Base-by-base conservation (phyloP, 2,888 invertebrate genomes). In the Campoplex capitator region DNA sequence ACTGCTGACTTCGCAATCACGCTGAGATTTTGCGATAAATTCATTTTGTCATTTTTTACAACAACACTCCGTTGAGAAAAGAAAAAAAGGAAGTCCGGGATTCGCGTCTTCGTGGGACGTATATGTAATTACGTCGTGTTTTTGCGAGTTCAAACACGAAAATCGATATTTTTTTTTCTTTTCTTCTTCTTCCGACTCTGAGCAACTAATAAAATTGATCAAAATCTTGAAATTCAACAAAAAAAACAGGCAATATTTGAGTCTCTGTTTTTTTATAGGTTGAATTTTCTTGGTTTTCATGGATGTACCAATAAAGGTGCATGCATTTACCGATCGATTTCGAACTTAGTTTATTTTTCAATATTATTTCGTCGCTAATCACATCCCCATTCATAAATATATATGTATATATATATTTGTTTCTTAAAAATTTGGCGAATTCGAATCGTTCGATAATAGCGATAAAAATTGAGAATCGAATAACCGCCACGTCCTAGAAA, bases 1-100 rank as follows among this genome's bases (percentile, higher is more conserved):
- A 70, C 62, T 70, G 82, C 81, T 78, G 78, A 51, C 51, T 11
- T 32, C 54, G 62, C 68, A 62, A 80, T 48, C 32, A 45, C 28
- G 28, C 16, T 28, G 48, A 35, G 51, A 54, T 74, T 74, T 35
- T n/a, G 56, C 74, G 54, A 74, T 56, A 71, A 45, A 28, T 28
- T 71, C 13, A 56, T 32, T 62, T 42, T 28, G 38, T 45, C 28
- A 70, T 70, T 45, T 79, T 70, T 42, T 32, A 38, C 78, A 54
- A 38, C 78, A 54, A 67, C 23, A 68, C 68, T 78, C 56, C 18
- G 18, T 56, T 70, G 38, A 38, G 7, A 51, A 18, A 28, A 28
- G 28, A 58, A 70, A 77, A 56, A 77, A 68, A 56, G 16, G 4
- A 16, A 70, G 23, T 38, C 51, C 54, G 35, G 2, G 51, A 51